Conservation (phyloP, 2,113 vertebrate species). For the Brienomyrus longianalis region DNA sequence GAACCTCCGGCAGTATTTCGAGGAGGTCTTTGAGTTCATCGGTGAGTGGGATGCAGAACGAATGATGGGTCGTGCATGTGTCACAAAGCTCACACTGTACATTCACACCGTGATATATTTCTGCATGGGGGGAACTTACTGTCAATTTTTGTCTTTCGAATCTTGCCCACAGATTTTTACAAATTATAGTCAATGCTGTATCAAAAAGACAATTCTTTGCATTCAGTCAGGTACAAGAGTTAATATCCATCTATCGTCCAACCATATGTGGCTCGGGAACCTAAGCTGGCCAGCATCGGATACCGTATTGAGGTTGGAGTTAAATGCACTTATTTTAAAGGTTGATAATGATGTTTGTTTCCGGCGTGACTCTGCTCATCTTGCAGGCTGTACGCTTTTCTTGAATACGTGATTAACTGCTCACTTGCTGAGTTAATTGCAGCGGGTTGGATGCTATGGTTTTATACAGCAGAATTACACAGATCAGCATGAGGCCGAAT, state of each 20-base stretch:
- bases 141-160: background rate
- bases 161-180: background rate
- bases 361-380: background rate
- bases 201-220: background rate
- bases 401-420: background rate
- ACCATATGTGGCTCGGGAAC: background rate
- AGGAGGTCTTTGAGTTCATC: conserved; percentile 80
- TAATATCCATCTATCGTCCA: background rate
- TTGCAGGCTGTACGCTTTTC: background rate
- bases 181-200: background rate
- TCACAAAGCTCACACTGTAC: background rate
- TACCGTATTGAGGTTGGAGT: background rate
- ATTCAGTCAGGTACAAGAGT: background rate
- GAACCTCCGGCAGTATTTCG: conserved; percentile 78
- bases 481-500: background rate
- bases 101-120: background rate
- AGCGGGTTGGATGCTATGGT: background rate
- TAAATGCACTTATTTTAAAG: background rate
- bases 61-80: background rate
- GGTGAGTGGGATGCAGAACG: conserved; percentile 50
- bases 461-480: background rate
- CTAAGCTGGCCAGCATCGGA: background rate
- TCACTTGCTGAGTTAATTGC: background rate
- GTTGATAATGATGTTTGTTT: background rate
- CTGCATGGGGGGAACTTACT: background rate